Percentiles rank a stretch among this genome's conserved stretches.
phyloP scores from a whole-genome alignment of 2,113 vertebrate species.

The Colinus virginianus region DNA sequence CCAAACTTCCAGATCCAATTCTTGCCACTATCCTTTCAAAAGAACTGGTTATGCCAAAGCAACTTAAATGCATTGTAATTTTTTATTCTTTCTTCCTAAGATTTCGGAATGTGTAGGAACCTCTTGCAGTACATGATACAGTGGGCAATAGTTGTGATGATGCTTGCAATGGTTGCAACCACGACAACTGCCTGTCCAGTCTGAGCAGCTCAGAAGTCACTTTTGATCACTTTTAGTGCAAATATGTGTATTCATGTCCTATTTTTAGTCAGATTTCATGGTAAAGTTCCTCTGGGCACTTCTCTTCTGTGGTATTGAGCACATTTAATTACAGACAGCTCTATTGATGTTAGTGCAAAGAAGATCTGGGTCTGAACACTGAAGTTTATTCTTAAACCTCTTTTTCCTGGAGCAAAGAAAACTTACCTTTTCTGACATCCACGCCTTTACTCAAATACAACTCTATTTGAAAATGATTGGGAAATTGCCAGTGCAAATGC shows the following conservation, averaged over 20 bases:
- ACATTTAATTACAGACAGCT: not conserved
- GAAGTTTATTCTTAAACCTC: not conserved
- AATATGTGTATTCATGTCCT: not conserved
- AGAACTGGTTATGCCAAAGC: not conserved
- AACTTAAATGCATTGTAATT: not conserved
- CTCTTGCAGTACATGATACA: not conserved
- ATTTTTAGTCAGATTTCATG: not conserved
- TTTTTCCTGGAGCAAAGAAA: constrained; percentile 4
- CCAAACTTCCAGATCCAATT: not conserved
- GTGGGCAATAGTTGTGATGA: accelerated
- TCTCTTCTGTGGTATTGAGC: not conserved
- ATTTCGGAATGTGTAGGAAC: not conserved
- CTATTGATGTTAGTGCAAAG: not conserved
- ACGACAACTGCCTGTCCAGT: accelerated
- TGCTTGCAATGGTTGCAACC: accelerated
- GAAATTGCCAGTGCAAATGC: constrained; percentile 39
- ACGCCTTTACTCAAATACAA: not conserved
- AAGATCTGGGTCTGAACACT: not conserved
- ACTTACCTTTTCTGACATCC: constrained; percentile 23
- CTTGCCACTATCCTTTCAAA: not conserved
- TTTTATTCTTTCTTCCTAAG: not conserved
- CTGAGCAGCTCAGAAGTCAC: not conserved
- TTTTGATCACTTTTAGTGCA: accelerated
- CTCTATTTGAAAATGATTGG: constrained; percentile 32
- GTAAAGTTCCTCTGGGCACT: not conserved